Percentiles rank a stretch among this genome's conserved stretches.
These are phyloP conservation scores for Chromoteleia sp. DNA, from an alignment of 2,888 invertebrate genomes.

Conservation along the genomic window DNA sequence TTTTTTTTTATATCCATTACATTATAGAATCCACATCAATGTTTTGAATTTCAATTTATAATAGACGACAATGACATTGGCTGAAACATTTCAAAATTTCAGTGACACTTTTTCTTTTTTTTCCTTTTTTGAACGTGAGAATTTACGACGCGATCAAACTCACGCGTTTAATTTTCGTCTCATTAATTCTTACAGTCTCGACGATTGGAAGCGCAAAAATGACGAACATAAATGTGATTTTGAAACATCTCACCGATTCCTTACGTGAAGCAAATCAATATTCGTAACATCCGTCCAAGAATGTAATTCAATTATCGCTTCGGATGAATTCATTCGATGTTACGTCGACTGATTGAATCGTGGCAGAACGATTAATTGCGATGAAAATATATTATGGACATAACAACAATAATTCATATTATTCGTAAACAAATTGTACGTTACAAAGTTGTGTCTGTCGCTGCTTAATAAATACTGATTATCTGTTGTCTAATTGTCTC, in stretches of 20 bases:
- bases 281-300: slow-evolving; percentile 50
- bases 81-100: neutral
- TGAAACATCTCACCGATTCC: slow-evolving; percentile 20
- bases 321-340: slow-evolving; percentile 53
- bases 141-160: slow-evolving; percentile 27
- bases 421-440: slow-evolving; percentile 55
- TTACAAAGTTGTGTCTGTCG: slow-evolving; percentile 29
- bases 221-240: slow-evolving; percentile 44
- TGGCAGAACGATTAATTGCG: slow-evolving; percentile 50
- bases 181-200: slow-evolving; percentile 39
- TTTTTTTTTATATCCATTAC: slow-evolving; percentile 9
- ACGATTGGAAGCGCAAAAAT: slow-evolving; percentile 46
- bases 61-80: slow-evolving; percentile 8
- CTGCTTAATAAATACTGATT: slow-evolving; percentile 56
- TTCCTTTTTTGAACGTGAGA: slow-evolving; percentile 2
- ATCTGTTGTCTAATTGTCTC: slow-evolving; percentile 40
- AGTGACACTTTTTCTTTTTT: neutral
- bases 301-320: slow-evolving; percentile 60
- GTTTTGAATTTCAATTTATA: slow-evolving; percentile 11
- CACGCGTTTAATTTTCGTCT: slow-evolving; percentile 42
- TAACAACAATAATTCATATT: slow-evolving; percentile 37
- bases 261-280: slow-evolving; percentile 53
- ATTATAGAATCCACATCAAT: slow-evolving; percentile 4
- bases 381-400: slow-evolving; percentile 30
- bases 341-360: slow-evolving; percentile 42